Conservation (phyloP, 2,888 invertebrate species). For the Watsonalla cultraria region DNA sequence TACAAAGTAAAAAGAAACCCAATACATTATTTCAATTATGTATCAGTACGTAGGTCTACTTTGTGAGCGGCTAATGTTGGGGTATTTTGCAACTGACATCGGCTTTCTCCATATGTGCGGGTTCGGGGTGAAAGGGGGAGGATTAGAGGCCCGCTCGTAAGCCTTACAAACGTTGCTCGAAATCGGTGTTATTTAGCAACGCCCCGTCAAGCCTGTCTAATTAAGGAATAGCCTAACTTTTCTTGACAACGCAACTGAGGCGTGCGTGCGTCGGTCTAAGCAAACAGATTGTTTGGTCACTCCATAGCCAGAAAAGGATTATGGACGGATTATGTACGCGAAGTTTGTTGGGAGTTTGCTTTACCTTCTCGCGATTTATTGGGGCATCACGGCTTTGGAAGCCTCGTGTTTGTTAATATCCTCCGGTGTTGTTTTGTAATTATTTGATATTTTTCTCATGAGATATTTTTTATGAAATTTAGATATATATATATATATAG, state of each 20-base stretch:
- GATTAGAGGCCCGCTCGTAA: slow-evolving; percentile 48
- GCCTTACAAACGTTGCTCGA: slow-evolving; percentile 59
- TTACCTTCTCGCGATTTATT: slow-evolving; percentile 15
- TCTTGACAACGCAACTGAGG: slow-evolving; percentile 51
- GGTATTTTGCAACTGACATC: slow-evolving; percentile 18
- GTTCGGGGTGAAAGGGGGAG: slow-evolving; percentile 12
- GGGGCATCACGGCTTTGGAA: slow-evolving; percentile 1
- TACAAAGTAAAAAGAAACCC: background rate
- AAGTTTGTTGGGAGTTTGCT: slow-evolving; percentile 34
- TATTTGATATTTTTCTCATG: too few relatives aligned
- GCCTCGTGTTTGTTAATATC: background rate
- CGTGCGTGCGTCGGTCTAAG: slow-evolving; percentile 38
- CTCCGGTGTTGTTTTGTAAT: too few relatives aligned
- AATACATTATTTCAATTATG: background rate
- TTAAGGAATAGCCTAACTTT: slow-evolving; percentile 64
- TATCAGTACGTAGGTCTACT: slow-evolving; percentile 1
- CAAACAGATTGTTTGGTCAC: slow-evolving; percentile 56
- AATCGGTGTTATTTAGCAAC: slow-evolving; percentile 64
- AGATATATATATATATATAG: too few relatives aligned
- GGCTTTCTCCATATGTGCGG: slow-evolving; percentile 13
- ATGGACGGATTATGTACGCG: slow-evolving; percentile 30
- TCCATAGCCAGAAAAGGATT: slow-evolving; percentile 45
- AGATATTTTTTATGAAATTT: too few relatives aligned
- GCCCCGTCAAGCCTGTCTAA: slow-evolving; percentile 47
- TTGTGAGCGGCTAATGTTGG: slow-evolving; percentile 1